Percentiles rank a stretch among this genome's conserved stretches.
Conservation (phyloP, 1,140 invertebrate genomes). For the Neuroterus valhalla region DNA sequence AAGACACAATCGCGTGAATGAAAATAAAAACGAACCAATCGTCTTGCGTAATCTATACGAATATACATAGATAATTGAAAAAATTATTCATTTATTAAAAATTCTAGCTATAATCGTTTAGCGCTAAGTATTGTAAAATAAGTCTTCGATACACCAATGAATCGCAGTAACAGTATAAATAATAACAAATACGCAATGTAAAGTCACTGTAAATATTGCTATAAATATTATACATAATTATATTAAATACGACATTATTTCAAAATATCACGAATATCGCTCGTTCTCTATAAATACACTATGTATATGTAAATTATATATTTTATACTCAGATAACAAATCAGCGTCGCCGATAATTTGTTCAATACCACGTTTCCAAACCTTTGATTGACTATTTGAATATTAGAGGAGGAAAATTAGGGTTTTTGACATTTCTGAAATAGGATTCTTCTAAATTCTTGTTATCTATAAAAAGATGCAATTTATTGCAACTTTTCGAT, state of each 20-base stretch:
- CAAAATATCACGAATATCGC: slow-evolving; percentile 15
- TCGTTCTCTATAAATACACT: slow-evolving; percentile 19
- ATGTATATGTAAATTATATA: slow-evolving; percentile 17
- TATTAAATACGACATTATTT: not conserved
- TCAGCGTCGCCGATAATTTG: not conserved
- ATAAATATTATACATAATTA: slow-evolving; percentile 9
- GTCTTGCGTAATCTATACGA: not conserved
- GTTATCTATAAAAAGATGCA: slow-evolving; percentile 5
- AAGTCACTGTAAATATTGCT: slow-evolving; percentile 10
- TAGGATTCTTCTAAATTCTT: not conserved
- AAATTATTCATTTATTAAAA: not conserved
- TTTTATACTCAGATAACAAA: not conserved
- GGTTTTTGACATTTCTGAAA: not conserved
- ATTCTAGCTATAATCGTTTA: slow-evolving; percentile 2
- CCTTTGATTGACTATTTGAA: not conserved
- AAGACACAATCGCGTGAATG: not conserved
- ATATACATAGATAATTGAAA: not conserved
- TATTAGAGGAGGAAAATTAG: not conserved
- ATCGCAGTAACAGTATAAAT: slow-evolving; percentile 4
- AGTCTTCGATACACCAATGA: slow-evolving; percentile 45
- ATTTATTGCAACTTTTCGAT: not conserved
- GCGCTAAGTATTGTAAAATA: slow-evolving; percentile 33
- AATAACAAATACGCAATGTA: slow-evolving; percentile 1
- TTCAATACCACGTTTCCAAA: not conserved
- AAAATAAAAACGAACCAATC: not conserved